Base-by-base conservation (phyloP, 2,113 vertebrate species). In the Dascyllus trimaculatus region DNA sequence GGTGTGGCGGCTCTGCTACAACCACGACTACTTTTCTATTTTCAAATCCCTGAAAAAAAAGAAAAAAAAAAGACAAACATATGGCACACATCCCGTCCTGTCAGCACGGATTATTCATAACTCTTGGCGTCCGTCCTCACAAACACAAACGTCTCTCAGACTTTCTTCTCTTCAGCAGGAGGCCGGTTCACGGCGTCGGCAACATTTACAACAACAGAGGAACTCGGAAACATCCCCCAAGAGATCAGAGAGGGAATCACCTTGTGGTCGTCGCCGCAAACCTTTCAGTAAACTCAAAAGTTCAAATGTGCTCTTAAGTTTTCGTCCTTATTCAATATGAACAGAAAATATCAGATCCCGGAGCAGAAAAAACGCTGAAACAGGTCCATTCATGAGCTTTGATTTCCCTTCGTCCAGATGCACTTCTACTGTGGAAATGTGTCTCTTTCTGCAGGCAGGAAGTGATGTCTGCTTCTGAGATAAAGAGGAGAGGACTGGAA, bases 61-160 rank as follows among this genome's bases (percentile, higher is more conserved):
- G 26, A 77, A 40, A 68, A 81, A 82, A 85, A 67, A 81, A 77
- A 40, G 9, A 52, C 25, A 67, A 52, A 78, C 22, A 69, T 68
- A 92, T 92, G 92, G 91, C 91, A 94, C 89, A 70, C 63, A 66
- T 56, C 24, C 82, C 83, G 60, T 74, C 76, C 68, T 25, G 69
- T 89, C 72, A 76, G 52, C 54, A 86, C 83, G 70, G 9, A 29
- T 40, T 18, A 72, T 63, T 38, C 52, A 11, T 2, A 52, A 75
- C 58, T 71, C 11, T 66, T 45, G 45, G 26, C 3, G 48, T 74
- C 57, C 59, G 45, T 58, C 65, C 32, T 54, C 25, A 19, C 32
- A 22, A 62, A 78, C 4, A 35, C 56, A 78, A 24, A 75, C 25
- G 61, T n/a, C 8, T 85, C 43, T 70, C 54, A 82, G 35, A 73